Percentiles rank a stretch among this genome's conserved stretches.
These are phyloP conservation scores for Cherax destructor DNA, from an alignment of 1,140 invertebrate species.

Conservation along the genomic window DNA sequence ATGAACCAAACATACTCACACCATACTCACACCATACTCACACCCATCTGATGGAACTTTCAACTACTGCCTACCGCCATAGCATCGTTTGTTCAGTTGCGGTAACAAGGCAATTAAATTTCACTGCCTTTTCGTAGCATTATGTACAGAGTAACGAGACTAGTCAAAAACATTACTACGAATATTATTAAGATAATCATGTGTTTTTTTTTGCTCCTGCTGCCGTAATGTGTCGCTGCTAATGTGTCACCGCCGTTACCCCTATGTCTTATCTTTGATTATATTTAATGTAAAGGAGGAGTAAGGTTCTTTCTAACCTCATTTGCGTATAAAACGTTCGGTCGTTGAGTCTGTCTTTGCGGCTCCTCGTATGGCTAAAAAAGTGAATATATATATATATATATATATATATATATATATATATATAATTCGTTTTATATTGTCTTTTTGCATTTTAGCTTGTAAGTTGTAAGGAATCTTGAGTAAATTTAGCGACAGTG, in stretches of 20 bases:
- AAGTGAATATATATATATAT: not conserved
- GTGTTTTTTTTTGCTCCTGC: too few relatives aligned
- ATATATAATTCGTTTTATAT: not conserved
- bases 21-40: too few relatives aligned
- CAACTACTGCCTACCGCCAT: not conserved
- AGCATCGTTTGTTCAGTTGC: too few relatives aligned
- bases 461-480: not conserved
- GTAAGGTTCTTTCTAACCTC: not conserved
- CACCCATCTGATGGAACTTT: too few relatives aligned
- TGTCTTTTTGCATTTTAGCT: not conserved
- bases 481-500: too few relatives aligned
- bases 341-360: not conserved
- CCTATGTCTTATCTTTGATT: too few relatives aligned
- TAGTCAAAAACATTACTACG: not conserved
- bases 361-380: too few relatives aligned
- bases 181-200: too few relatives aligned
- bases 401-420: not conserved
- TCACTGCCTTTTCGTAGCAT: not conserved
- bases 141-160: not conserved
- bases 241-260: too few relatives aligned
- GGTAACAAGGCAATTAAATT: not conserved
- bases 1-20: too few relatives aligned
- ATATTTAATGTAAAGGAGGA: too few relatives aligned
- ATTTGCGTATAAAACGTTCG: not conserved
- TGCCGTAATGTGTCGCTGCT: too few relatives aligned